phyloP scores from a whole-genome alignment of 2,797 vertebrate species.

The Hippocampus kuda region DNA sequence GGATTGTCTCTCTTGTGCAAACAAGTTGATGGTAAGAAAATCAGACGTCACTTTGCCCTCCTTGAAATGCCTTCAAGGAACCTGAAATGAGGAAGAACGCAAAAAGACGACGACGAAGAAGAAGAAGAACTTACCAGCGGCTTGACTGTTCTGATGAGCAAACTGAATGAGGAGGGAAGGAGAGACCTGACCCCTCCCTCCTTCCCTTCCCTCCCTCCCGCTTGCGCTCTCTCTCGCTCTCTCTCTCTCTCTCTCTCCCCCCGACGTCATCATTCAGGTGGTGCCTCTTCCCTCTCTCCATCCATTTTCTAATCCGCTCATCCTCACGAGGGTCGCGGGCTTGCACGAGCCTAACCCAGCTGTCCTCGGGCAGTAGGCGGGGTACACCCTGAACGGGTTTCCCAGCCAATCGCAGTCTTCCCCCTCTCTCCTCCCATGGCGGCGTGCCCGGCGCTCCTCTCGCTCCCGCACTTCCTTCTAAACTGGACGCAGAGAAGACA shows the following conservation, averaged over 20 bases:
- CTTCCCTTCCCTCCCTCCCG: not conserved
- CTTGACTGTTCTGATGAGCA: constrained; percentile 2
- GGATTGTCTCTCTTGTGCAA: not conserved
- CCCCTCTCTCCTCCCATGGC: not conserved
- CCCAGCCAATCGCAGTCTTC: not conserved
- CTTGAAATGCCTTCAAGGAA: not conserved
- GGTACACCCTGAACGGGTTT: too few relatives aligned
- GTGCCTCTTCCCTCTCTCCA: not conserved
- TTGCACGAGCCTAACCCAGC: too few relatives aligned
- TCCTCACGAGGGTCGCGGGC: too few relatives aligned
- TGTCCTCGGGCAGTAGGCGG: too few relatives aligned
- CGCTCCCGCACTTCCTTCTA: not conserved
- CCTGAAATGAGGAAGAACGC: not conserved
- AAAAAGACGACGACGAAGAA: not conserved
- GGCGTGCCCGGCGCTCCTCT: not conserved
- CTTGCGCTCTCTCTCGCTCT: not conserved
- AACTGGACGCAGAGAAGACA: not conserved
- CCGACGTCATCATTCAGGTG: constrained; percentile 4
- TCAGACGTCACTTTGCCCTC: not conserved
- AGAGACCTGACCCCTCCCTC: not conserved
- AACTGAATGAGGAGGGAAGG: constrained; percentile 2
- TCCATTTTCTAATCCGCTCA: not conserved
- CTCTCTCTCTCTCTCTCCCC: not conserved
- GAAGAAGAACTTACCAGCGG: constrained; percentile 3
- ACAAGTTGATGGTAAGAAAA: not conserved